Conservation (phyloP, 2,888 invertebrate genomes). For the Cephonodes hylas region DNA sequence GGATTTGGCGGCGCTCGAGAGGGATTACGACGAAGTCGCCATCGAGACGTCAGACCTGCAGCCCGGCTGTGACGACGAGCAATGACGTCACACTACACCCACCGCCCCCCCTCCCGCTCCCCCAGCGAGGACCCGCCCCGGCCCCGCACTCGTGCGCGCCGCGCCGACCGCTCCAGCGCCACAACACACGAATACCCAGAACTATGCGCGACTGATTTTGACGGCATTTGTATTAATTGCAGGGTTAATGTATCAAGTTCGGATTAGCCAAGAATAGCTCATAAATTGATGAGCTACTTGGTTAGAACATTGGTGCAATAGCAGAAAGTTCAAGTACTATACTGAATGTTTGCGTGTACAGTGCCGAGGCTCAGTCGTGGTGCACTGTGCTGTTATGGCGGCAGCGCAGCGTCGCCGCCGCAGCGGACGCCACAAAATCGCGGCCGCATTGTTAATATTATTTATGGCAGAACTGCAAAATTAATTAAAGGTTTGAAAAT, state of each 20-base stretch:
- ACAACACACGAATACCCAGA: background rate
- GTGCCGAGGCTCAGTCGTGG: constrained; percentile 23
- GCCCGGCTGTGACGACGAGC: constrained; percentile 65
- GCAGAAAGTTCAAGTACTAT: background rate
- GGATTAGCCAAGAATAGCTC: no score
- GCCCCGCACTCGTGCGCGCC: background rate
- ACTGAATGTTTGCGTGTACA: background rate
- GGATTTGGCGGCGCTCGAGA: constrained; percentile 86
- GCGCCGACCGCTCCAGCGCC: background rate
- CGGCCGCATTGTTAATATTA: constrained; percentile 70
- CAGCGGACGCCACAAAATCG: constrained; percentile 73
- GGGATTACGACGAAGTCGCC: constrained; percentile 88
- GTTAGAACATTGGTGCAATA: no score
- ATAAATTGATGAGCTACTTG: background rate
- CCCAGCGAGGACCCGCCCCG: background rate
- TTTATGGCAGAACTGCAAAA: constrained; percentile 75
- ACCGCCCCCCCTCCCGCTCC: background rate
- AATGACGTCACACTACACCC: constrained; percentile 39
- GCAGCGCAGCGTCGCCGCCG: constrained; percentile 52
- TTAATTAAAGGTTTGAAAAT: constrained; percentile 75
- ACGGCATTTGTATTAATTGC: no score
- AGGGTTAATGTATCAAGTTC: no score
- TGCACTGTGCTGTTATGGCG: constrained; percentile 30
- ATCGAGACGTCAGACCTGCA: constrained; percentile 79
- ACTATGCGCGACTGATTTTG: background rate